Evolutionary conservation across 2,888 invertebrate genomes (phyloP).

Genomic region (Tipula helvola): DNA sequence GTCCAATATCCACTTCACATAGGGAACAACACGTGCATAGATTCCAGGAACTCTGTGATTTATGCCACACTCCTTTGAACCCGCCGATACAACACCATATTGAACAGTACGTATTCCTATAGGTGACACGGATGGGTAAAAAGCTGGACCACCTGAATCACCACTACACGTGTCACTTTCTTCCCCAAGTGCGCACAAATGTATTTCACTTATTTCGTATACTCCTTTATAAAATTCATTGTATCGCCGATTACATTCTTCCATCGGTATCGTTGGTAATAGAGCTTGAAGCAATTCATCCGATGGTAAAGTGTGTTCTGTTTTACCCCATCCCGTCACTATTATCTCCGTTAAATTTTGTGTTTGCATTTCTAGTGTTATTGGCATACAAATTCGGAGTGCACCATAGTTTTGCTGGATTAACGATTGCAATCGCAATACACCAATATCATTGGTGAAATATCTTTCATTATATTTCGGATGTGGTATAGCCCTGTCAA

Average conservation of each 20-base stretch:
- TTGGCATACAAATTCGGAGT: slow-evolving; percentile 41
- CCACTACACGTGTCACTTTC: background rate
- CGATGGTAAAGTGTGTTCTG: slow-evolving; percentile 27
- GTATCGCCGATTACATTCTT: background rate
- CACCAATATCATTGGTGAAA: slow-evolving; percentile 44
- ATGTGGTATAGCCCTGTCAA: slow-evolving; percentile 36
- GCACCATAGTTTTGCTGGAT: slow-evolving; percentile 31
- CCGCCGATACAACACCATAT: slow-evolving; percentile 10
- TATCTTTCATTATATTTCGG: slow-evolving; percentile 34
- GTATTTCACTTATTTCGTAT: background rate
- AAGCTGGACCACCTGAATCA: slow-evolving; percentile 6
- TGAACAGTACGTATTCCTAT: background rate
- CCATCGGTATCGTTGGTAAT: background rate
- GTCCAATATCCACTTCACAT: slow-evolving; percentile 11
- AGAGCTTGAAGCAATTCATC: slow-evolving; percentile 7
- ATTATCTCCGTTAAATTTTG: slow-evolving; percentile 27
- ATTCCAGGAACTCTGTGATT: background rate
- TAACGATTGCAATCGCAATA: slow-evolving; percentile 35
- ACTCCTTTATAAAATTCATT: background rate
- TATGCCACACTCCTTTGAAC: background rate
- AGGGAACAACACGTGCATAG: background rate
- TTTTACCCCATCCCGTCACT: slow-evolving; percentile 47
- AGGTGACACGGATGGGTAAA: background rate
- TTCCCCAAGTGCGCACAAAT: background rate
- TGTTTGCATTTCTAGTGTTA: slow-evolving; percentile 26